phyloP scores from a whole-genome alignment of 2,797 vertebrate genomes.

The Astyanax mexicanus region DNA sequence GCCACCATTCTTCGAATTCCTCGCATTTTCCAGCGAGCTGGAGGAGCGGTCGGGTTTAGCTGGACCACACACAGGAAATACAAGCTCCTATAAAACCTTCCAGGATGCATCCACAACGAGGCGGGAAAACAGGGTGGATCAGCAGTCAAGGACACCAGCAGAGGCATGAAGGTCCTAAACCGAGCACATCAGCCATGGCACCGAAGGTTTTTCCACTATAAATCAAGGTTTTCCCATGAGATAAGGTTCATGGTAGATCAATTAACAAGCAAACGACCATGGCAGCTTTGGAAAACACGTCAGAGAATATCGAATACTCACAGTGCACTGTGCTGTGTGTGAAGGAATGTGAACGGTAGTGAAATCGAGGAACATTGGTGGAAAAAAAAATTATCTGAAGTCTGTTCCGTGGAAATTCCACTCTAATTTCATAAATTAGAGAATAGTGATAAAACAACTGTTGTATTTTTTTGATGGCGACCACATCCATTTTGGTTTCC shows the following conservation, averaged over 20 bases:
- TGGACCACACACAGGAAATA: not conserved
- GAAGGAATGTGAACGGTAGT: not conserved
- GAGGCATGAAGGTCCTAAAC: conserved; percentile 11
- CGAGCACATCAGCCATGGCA: conserved; percentile 4
- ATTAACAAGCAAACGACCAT: conserved; percentile 24
- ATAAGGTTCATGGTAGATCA: conserved; percentile 10
- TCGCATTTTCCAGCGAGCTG: not conserved
- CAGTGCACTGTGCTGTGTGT: no score
- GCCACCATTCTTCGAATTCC: not conserved
- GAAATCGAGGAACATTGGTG: no score
- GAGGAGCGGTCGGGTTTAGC: not conserved
- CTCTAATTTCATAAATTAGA: no score
- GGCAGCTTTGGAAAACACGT: not conserved
- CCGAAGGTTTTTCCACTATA: conserved; percentile 22
- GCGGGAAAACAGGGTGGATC: not conserved
- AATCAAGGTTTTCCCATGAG: conserved; percentile 31
- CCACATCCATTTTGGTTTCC: no score
- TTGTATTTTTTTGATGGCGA: no score
- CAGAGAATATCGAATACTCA: no score
- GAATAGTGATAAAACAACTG: not conserved
- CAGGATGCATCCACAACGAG: not conserved
- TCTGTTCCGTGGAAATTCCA: no score
- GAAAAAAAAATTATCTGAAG: not conserved
- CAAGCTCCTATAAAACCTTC: not conserved
- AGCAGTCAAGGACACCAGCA: not conserved